Evolutionary conservation across 2,113 vertebrate species (phyloP).

Genomic region (Percopsis transmontana): DNA sequence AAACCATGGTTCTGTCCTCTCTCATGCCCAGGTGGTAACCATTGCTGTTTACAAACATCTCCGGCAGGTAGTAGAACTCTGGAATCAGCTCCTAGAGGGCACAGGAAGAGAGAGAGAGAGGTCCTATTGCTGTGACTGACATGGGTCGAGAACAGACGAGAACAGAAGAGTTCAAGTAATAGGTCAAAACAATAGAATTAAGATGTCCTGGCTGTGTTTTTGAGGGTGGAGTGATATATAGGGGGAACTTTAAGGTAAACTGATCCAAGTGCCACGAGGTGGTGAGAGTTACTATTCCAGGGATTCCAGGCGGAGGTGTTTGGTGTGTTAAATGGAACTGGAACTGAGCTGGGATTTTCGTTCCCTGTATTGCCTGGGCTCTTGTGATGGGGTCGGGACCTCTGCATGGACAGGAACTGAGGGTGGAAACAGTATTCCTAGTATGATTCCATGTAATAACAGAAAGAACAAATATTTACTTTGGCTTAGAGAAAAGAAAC

Average conservation of each 20-base stretch:
- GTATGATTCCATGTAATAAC: constrained; percentile 41
- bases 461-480: constrained; percentile 48
- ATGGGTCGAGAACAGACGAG: background rate
- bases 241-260: constrained; percentile 65
- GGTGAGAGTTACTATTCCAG: constrained; percentile 57
- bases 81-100: constrained; percentile 89
- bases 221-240: constrained; percentile 57
- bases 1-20: constrained; percentile 86
- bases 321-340: constrained; percentile 69
- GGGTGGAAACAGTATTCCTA: constrained; percentile 37
- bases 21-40: constrained; percentile 89
- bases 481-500: constrained; percentile 10
- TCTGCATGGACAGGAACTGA: constrained; percentile 44
- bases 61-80: constrained; percentile 97
- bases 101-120: constrained; percentile 12
- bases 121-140: constrained; percentile 19
- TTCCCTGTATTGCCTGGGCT: constrained; percentile 50
- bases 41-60: constrained; percentile 98
- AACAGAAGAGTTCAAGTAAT: no score
- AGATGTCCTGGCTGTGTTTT: constrained; percentile 19
- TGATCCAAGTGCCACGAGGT: constrained; percentile 53
- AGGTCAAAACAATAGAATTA: no score
- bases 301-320: constrained; percentile 66
- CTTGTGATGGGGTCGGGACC: constrained; percentile 67
- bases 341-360: constrained; percentile 47